phyloP scores from a whole-genome alignment of 2,797 vertebrate species.

The Acestrorhynchus altus region DNA sequence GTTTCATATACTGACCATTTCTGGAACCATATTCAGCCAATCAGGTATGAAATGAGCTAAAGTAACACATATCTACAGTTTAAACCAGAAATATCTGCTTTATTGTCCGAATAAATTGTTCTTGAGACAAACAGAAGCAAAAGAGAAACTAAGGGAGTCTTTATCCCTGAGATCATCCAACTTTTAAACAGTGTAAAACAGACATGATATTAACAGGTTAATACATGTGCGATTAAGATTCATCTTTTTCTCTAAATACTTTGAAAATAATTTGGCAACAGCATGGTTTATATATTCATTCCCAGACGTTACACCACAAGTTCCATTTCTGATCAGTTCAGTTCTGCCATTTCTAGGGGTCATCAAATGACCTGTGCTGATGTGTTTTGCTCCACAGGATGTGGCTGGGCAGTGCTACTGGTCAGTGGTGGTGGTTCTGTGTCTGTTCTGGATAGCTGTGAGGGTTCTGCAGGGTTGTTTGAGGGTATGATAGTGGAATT shows the following conservation, averaged over 20 bases:
- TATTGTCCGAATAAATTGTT: no score
- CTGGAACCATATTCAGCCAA: no score
- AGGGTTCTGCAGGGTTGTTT: slow-evolving; percentile 40
- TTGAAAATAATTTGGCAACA: neutral
- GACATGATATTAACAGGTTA: neutral
- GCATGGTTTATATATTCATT: neutral
- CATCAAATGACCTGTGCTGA: neutral
- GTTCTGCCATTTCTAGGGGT: neutral
- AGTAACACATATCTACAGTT: no score
- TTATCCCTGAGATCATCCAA: neutral
- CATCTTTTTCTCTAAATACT: no score
- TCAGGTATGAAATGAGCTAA: no score
- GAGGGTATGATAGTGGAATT: neutral
- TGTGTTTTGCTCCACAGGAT: neutral
- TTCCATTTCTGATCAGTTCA: no score
- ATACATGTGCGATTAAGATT: no score
- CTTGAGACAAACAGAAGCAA: neutral
- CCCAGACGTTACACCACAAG: no score
- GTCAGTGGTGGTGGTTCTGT: neutral
- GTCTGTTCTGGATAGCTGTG: slow-evolving; percentile 12
- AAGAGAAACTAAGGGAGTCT: neutral
- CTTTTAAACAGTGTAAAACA: neutral
- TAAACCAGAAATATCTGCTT: no score
- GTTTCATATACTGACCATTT: no score
- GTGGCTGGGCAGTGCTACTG: neutral